Conservation (phyloP, 1,140 invertebrate genomes). For the Papilio glaucus region DNA sequence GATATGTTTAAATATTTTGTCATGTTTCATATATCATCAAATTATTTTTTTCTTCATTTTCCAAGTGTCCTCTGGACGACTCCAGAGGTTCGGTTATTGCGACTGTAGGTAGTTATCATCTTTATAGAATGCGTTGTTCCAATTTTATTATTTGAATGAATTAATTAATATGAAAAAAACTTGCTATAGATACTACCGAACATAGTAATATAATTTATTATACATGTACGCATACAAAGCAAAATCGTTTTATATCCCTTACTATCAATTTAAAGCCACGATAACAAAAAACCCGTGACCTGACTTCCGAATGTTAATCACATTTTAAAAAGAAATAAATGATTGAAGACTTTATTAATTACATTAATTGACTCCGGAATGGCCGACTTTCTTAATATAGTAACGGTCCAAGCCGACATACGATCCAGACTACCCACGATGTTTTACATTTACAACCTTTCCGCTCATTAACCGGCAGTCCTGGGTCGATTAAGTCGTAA, state of each 20-base stretch:
- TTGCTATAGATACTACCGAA: neutral
- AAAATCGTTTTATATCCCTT: neutral
- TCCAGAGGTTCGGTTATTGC: no score
- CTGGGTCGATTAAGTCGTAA: constrained; percentile 72
- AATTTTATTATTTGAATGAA: neutral
- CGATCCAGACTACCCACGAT: constrained; percentile 63
- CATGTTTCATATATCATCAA: no score
- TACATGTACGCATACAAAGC: neutral
- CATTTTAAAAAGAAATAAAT: constrained; percentile 24
- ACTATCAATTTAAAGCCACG: neutral
- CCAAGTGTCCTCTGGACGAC: no score
- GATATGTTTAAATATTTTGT: no score
- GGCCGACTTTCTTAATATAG: constrained; percentile 36
- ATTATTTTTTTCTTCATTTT: no score
- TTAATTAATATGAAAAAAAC: neutral
- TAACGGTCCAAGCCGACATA: constrained; percentile 31
- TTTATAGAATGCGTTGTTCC: neutral
- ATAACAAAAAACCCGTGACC: constrained; percentile 16
- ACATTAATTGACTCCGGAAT: constrained; percentile 56
- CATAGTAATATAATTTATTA: neutral
- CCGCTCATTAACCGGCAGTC: constrained; percentile 75
- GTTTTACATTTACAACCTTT: constrained; percentile 70
- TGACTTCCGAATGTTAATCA: constrained; percentile 8
- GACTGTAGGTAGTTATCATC: no score
- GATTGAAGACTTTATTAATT: constrained; percentile 33